Evolutionary conservation across 2,113 vertebrate species (phyloP).

Genomic region (Labeo rohita): DNA sequence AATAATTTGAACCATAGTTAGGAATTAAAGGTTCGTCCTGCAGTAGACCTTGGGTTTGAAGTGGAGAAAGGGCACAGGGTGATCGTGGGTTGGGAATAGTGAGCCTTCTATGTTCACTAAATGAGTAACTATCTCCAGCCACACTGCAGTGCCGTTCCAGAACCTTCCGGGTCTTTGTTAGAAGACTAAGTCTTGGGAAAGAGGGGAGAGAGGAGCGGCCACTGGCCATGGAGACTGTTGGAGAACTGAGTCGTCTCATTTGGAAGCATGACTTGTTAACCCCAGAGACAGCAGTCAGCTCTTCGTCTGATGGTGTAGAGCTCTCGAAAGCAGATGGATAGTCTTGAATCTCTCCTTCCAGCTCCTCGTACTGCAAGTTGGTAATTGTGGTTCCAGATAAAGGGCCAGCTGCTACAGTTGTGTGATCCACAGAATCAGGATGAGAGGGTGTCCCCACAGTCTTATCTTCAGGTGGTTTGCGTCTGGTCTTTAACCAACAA

Average conservation of each 20-base stretch:
- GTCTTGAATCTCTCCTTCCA: slow-evolving; percentile 65
- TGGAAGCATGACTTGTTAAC: slow-evolving; percentile 66
- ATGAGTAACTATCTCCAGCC: slow-evolving; percentile 44
- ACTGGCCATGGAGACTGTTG: slow-evolving; percentile 51
- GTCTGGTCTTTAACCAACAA: slow-evolving; percentile 67
- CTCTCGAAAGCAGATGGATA: slow-evolving; percentile 67
- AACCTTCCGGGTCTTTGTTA: slow-evolving; percentile 62
- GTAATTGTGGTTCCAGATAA: slow-evolving; percentile 24
- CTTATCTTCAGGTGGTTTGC: slow-evolving; percentile 52
- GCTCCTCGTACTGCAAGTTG: slow-evolving; percentile 62
- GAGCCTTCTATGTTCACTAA: slow-evolving; percentile 60
- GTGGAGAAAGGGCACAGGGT: not conserved
- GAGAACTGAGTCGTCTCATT: slow-evolving; percentile 64
- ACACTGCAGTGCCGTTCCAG: slow-evolving; percentile 66
- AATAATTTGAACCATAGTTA: slow-evolving; percentile 63
- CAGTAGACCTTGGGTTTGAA: slow-evolving; percentile 24
- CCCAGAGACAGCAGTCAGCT: slow-evolving; percentile 50
- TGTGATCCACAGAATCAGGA: slow-evolving; percentile 39
- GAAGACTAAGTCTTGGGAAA: slow-evolving; percentile 67
- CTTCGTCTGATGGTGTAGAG: slow-evolving; percentile 60
- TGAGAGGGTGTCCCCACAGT: slow-evolving; percentile 40
- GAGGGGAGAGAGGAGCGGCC: slow-evolving; percentile 63
- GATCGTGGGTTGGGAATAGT: slow-evolving; percentile 44
- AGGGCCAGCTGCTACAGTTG: slow-evolving; percentile 42
- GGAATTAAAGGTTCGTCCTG: slow-evolving; percentile 58